These are phyloP conservation scores for Venusia cambrica DNA, from an alignment of 2,888 invertebrate genomes.

Conservation along the genomic window DNA sequence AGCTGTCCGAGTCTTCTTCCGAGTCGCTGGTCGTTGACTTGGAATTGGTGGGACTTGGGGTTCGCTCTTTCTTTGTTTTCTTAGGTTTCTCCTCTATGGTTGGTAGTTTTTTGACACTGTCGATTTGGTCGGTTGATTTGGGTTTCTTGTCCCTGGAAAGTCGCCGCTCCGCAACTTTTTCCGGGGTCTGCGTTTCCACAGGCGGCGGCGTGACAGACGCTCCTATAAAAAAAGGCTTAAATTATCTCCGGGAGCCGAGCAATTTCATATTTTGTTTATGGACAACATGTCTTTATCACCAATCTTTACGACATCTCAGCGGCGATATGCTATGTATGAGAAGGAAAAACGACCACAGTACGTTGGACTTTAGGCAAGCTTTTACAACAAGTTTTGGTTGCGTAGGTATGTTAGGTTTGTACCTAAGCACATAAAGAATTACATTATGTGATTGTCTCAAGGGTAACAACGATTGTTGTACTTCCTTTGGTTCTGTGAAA, in stretches of 20 bases:
- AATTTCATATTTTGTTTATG: slow-evolving; percentile 1
- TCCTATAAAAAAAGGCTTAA: slow-evolving; percentile 48
- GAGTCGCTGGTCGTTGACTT: slow-evolving; percentile 64
- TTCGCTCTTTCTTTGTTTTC: slow-evolving; percentile 50
- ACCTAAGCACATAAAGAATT: no score
- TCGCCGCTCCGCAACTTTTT: slow-evolving; percentile 55
- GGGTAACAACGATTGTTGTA: no score
- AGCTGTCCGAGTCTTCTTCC: slow-evolving; percentile 56
- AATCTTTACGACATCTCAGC: not conserved
- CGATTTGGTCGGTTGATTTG: slow-evolving; percentile 53
- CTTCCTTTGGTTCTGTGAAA: no score
- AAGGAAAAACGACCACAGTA: not conserved
- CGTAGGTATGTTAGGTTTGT: no score
- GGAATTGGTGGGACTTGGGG: slow-evolving; percentile 55
- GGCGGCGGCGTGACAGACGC: slow-evolving; percentile 65
- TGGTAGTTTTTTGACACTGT: slow-evolving; percentile 54
- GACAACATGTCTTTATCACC: not conserved
- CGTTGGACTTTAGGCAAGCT: not conserved
- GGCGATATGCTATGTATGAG: not conserved
- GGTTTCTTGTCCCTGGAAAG: slow-evolving; percentile 56
- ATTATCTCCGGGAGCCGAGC: not conserved
- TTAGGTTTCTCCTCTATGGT: slow-evolving; percentile 60
- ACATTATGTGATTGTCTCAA: no score
- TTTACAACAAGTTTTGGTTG: no score
- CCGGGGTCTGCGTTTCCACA: slow-evolving; percentile 58